Base-by-base conservation (phyloP, 1,140 invertebrate genomes). In the Marisa cornuarietis region DNA sequence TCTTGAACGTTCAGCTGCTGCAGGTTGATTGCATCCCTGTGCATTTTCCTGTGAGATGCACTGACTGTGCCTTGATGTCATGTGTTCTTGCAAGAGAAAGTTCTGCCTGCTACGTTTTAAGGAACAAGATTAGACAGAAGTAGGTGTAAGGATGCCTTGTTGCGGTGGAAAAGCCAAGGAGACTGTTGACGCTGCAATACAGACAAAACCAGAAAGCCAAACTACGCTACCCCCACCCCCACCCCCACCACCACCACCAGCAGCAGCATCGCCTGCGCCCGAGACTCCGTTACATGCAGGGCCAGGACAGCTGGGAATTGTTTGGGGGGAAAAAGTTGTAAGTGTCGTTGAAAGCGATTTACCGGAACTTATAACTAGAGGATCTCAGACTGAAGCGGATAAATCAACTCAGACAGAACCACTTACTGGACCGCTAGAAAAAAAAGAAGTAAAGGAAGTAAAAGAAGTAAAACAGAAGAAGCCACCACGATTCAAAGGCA, bases 251-350 rank as follows among this genome's bases (percentile, higher is more conserved):
- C 65, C 65, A 66, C 20, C 65, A 20, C 22, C 22, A 66, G 8
- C 65, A n/a, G 8, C 22, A n/a, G 14, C 11, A 68, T 1, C 11
- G 26, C 11, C 65, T 68, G 13, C 13, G 22, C 6, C 65, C n/a
- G 65, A n/a, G 6, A n/a, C 65, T 68, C 22, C 6, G 22, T 51
- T 66, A 24, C 66, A 68, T 77, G 62, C 76, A 10, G 65, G 65
- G n/a, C 76, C 76, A 52, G 76, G 76, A 14, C 63, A 77, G 65
- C 63, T 77, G 22, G 76, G 76, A 22, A 77, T 77, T 69, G 76
- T 77, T 13, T 77, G 76, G 76, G 76, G 76, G 49, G 63, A 77
- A 18, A 77, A 77, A 77, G 20, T 77, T 14, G 54, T 77, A 24
- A 31, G 18, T 52, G 76, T 62, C 68, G 24, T 76, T 49, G 74